Base-by-base conservation (phyloP, 53 echinoderm and acorn worm species). In the Astropecten irregularis region DNA sequence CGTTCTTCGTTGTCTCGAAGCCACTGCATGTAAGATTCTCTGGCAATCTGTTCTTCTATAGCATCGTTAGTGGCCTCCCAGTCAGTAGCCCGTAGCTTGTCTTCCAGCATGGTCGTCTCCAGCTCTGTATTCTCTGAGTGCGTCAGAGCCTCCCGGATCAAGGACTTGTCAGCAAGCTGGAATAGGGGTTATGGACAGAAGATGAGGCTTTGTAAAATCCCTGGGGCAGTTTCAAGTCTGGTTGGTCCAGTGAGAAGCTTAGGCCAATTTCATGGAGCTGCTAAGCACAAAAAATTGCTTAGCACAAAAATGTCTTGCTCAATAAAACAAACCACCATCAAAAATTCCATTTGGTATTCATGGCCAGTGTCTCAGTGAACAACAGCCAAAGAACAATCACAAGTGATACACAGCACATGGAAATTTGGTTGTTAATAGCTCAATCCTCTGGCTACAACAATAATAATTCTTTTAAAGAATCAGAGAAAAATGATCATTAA, bases 31-130 rank as follows among this genome's bases (percentile, higher is more conserved):
- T 94, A 97, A 14, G 94, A 94, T 57, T 97, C 97, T 63, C 92
- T 58, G 2, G 97, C 97, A 1, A 97, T 89, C 69, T 97, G 96
- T 61, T 94, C 89, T 35, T 97, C 94, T 26, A 97, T 89, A 35
- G 93, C 97, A 48, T 97, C 97, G 23, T 90, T 94, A 10, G 97
- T 97, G 20, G 97, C 97, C 57, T 97, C 97, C 97, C 97, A 97
- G 90, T 97, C 97, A 5, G 97, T 97, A 0, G 97, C 97, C 20
- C 84, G 85, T 13, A 94, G 47, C 70, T 97, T 97, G 73, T 97
- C 97, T 70, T 97, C 90, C 71, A 97, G 70, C 97, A 97, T 97
- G 83, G 97, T 67, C 34, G 85, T 82, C 69, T 97, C 97, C 1
- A 97, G 82, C 64, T 86, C 93, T 20, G 91, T 92, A 50, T 89